These are phyloP conservation scores for Tipula vernalis DNA, from an alignment of 2,888 invertebrate genomes.

Conservation along the genomic window DNA sequence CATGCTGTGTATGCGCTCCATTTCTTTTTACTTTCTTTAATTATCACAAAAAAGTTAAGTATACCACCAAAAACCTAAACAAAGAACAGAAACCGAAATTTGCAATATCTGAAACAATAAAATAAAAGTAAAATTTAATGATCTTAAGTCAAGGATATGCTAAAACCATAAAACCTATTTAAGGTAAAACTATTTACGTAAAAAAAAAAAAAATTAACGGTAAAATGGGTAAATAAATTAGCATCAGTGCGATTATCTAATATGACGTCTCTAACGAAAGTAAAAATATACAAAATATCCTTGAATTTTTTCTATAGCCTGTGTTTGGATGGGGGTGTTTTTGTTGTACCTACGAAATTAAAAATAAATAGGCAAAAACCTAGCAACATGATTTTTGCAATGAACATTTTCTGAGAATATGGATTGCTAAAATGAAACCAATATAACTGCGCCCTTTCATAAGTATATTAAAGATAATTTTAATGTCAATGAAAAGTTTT, in stretches of 20 bases:
- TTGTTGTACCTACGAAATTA: too few relatives aligned
- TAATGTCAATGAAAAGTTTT: neutral
- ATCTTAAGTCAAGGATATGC: neutral
- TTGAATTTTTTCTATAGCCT: neutral
- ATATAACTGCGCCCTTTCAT: too few relatives aligned
- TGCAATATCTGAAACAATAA: neutral
- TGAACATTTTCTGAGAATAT: too few relatives aligned
- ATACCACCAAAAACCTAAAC: neutral
- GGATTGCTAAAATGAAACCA: too few relatives aligned
- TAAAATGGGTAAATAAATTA: neutral
- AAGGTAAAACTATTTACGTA: neutral
- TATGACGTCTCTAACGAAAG: neutral
- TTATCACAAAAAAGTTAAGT: neutral
- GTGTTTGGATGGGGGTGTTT: neutral
- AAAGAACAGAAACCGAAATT: neutral
- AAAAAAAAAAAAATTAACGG: neutral
- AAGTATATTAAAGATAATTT: neutral
- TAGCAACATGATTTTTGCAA: too few relatives aligned
- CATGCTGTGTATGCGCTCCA: neutral
- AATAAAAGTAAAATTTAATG: neutral
- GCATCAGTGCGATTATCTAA: neutral
- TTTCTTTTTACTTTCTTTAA: neutral
- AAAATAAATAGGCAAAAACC: neutral
- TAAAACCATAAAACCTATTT: neutral
- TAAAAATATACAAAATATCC: neutral